Conservation (phyloP, 2,113 vertebrate genomes). For the Mustelus asterias region DNA sequence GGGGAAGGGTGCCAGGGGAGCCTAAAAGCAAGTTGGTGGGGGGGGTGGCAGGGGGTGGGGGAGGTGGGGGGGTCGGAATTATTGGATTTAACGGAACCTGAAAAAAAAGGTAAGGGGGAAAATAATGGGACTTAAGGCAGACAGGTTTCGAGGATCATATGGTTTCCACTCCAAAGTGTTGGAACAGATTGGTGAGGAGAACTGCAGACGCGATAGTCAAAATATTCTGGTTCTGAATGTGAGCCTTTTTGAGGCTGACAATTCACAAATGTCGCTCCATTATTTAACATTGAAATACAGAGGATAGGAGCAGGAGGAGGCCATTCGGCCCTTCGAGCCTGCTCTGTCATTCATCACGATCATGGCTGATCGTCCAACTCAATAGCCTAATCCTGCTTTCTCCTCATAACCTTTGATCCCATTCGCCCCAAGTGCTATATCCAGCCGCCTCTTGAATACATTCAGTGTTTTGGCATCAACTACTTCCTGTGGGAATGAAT, state of each 20-base stretch:
- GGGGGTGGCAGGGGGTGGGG: background rate
- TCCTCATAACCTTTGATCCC: too few relatives aligned
- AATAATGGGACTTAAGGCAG: background rate
- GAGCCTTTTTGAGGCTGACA: background rate
- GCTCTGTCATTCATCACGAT: too few relatives aligned
- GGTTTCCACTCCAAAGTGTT: background rate
- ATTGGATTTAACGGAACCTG: background rate
- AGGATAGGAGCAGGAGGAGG: too few relatives aligned
- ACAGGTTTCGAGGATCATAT: background rate
- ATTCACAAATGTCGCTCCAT: background rate
- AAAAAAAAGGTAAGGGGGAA: background rate
- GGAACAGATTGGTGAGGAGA: background rate
- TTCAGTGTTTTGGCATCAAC: too few relatives aligned
- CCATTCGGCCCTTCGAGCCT: too few relatives aligned
- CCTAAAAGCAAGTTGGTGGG: background rate
- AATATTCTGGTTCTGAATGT: background rate
- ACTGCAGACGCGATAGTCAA: background rate
- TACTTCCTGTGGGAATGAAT: too few relatives aligned
- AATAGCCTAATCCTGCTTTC: too few relatives aligned
- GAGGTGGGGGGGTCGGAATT: too few relatives aligned
- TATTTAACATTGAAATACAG: background rate
- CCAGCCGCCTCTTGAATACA: too few relatives aligned
- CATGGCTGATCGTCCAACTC: too few relatives aligned
- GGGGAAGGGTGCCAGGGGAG: background rate
- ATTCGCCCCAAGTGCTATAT: too few relatives aligned